These are phyloP conservation scores for Virgularia gustaviana DNA, from an alignment of 92 coral and sea anemone genomes.

Conservation along the genomic window DNA sequence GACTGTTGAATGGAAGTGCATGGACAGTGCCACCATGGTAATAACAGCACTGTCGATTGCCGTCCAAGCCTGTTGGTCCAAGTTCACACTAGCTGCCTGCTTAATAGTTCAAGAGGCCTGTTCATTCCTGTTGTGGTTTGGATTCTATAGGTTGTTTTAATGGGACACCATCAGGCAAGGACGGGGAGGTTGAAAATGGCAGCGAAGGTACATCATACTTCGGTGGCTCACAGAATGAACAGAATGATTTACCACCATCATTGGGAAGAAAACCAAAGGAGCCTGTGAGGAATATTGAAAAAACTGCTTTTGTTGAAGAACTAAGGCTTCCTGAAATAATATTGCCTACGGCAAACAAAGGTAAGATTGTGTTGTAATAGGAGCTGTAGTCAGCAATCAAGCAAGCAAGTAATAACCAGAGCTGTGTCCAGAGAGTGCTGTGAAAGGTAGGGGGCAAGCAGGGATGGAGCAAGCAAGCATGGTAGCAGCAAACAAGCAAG, in stretches of 20 bases:
- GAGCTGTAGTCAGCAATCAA: neutral
- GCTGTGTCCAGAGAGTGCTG: neutral
- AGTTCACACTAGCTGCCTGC: neutral
- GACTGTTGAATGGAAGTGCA: no score
- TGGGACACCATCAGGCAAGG: neutral
- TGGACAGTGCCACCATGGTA: no score
- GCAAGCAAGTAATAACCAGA: neutral
- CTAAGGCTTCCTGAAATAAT: conserved; percentile 87
- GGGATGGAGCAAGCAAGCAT: no score
- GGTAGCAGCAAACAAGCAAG: no score
- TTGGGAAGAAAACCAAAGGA: neutral
- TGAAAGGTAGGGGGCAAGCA: no score
- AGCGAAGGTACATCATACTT: neutral
- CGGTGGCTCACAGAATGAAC: conserved; percentile 5
- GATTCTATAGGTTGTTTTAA: neutral
- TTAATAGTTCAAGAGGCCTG: neutral
- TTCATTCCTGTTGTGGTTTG: neutral
- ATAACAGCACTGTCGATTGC: no score
- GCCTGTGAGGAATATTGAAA: conserved; percentile 46
- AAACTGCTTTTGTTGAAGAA: conserved; percentile 67
- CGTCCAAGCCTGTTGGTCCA: no score
- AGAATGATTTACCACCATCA: neutral
- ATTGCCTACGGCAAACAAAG: conserved; percentile 51
- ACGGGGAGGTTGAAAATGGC: neutral
- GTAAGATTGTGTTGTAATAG: neutral